These are phyloP conservation scores for Marmota monax DNA, from an alignment of 2,113 vertebrate species.

Conservation along the genomic window DNA sequence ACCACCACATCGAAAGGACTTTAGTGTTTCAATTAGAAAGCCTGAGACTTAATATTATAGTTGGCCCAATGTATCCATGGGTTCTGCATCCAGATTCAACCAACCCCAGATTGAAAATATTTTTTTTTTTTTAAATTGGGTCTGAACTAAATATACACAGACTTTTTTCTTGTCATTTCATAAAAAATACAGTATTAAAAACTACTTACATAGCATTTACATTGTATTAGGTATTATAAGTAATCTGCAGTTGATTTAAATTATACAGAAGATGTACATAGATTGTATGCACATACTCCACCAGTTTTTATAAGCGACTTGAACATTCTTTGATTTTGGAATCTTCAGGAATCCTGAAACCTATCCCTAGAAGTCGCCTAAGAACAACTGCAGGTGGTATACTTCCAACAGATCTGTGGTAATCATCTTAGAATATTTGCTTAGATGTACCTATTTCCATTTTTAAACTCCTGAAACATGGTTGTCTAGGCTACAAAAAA, in stretches of 20 bases:
- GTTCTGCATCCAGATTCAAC: background rate
- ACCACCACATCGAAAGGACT: background rate
- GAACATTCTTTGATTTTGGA: too few relatives aligned
- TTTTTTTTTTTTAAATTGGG: too few relatives aligned
- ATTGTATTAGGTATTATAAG: background rate
- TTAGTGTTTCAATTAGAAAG: constrained; percentile 27
- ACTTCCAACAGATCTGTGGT: background rate
- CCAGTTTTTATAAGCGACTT: background rate
- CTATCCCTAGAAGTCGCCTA: too few relatives aligned
- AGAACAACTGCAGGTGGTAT: too few relatives aligned
- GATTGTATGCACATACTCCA: background rate
- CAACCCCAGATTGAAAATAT: background rate
- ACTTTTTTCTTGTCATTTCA: background rate
- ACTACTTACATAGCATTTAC: background rate
- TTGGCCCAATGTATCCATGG: background rate
- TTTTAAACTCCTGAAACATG: background rate
- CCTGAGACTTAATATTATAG: background rate
- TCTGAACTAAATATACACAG: background rate
- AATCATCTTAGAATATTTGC: constrained; percentile 8
- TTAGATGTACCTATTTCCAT: background rate
- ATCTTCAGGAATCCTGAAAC: background rate
- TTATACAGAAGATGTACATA: background rate
- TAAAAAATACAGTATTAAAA: background rate
- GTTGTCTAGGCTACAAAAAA: background rate
- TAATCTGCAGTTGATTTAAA: background rate